Evolutionary conservation across 2,113 vertebrate species (phyloP).

Genomic region (Acanthochromis polyacanthus): DNA sequence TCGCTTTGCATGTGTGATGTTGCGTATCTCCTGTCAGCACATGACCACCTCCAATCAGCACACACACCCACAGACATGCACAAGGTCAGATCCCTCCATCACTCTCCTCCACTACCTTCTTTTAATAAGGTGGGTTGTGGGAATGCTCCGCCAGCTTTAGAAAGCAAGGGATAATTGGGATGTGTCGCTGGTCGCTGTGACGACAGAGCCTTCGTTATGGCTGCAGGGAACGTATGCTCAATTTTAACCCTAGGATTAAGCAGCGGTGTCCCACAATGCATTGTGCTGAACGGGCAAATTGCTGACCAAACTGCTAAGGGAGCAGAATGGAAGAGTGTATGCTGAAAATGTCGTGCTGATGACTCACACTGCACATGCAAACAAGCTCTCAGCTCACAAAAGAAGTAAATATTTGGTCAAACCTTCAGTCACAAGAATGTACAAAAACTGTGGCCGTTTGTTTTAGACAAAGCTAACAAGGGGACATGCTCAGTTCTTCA

Average conservation of each 20-base stretch:
- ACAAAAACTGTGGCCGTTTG: background rate
- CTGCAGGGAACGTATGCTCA: slow-evolving; percentile 43
- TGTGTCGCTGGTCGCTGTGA: slow-evolving; percentile 51
- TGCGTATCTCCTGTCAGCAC: slow-evolving; percentile 41
- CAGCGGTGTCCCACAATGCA: slow-evolving; percentile 57
- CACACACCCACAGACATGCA: slow-evolving; percentile 20
- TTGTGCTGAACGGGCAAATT: slow-evolving; percentile 63
- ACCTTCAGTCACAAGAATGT: too few species aligned
- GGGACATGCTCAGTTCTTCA: background rate
- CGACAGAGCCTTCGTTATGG: slow-evolving; percentile 43
- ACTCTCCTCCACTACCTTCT: slow-evolving; percentile 12
- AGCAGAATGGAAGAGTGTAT: slow-evolving; percentile 9
- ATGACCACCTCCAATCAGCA: slow-evolving; percentile 3
- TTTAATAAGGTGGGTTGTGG: slow-evolving; percentile 59
- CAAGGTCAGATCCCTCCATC: slow-evolving; percentile 54
- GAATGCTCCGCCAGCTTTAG: slow-evolving; percentile 42
- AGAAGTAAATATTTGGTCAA: background rate
- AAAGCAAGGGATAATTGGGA: slow-evolving; percentile 60
- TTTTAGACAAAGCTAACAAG: background rate
- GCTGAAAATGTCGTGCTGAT: slow-evolving; percentile 36
- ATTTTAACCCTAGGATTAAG: slow-evolving; percentile 66
- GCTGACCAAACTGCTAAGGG: slow-evolving; percentile 29
- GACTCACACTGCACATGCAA: slow-evolving; percentile 3
- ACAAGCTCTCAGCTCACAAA: background rate
- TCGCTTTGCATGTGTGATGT: slow-evolving; percentile 61